phyloP scores from a whole-genome alignment of 2,113 vertebrate species.

The Anguilla japonica region DNA sequence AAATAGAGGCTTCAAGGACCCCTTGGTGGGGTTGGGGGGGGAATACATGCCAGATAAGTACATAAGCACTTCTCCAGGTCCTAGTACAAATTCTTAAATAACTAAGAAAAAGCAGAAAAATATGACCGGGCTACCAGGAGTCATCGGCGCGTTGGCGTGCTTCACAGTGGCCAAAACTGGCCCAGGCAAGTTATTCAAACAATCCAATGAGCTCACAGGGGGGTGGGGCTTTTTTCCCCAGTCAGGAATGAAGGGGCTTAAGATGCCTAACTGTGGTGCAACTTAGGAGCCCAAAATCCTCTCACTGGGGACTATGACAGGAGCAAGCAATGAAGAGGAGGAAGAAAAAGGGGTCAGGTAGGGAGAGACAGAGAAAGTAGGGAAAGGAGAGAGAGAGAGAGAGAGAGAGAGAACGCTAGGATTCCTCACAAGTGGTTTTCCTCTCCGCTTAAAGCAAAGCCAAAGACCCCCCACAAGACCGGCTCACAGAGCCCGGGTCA shows the following conservation, averaged over 20 bases:
- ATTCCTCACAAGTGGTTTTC: too few species aligned
- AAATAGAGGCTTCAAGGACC: too few species aligned
- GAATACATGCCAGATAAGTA: too few species aligned
- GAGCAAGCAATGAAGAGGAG: neutral
- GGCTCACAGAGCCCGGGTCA: neutral
- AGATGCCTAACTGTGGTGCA: neutral
- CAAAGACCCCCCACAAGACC: neutral
- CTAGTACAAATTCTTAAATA: too few species aligned
- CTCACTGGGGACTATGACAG: neutral
- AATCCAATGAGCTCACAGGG: neutral
- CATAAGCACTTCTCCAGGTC: too few species aligned
- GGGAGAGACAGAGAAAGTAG: too few species aligned
- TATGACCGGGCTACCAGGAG: neutral
- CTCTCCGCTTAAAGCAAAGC: neutral
- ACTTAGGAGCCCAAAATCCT: neutral
- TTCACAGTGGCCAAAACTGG: neutral
- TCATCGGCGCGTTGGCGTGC: neutral
- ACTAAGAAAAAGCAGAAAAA: neutral
- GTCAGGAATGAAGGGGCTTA: neutral
- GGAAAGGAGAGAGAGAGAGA: too few species aligned
- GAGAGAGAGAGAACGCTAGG: too few species aligned
- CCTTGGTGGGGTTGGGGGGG: too few species aligned
- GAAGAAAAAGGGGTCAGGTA: neutral
- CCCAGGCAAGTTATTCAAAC: neutral
- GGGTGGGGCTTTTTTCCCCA: neutral